A percentile compares a stretch with the other conserved stretches of the same genome.
Conservation (phyloP, 53 echinoderm and acorn worm genomes). For the Arbacia lixula region DNA sequence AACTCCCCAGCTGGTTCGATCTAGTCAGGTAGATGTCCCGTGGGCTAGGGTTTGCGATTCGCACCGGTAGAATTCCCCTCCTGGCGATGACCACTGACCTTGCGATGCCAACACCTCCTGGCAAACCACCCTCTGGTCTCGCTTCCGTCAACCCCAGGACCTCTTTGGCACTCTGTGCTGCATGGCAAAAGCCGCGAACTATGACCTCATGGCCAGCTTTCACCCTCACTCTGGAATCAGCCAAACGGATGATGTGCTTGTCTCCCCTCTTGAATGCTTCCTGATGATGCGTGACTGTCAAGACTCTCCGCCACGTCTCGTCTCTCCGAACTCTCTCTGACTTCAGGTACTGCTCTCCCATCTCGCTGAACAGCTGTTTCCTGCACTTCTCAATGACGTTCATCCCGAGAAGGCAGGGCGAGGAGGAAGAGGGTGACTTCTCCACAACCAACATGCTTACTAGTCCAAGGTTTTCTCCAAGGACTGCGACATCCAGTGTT, state of each 20-base stretch:
- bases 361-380: not conserved
- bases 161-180: not conserved
- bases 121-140: not conserved
- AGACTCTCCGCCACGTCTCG: not conserved
- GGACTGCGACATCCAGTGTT: not conserved
- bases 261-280: not conserved
- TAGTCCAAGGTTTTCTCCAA: not conserved
- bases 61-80: not conserved
- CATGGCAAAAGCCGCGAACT: not conserved
- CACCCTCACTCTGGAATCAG: not conserved
- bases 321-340: not conserved
- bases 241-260: not conserved
- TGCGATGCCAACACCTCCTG: conserved; percentile 3
- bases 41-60: conserved; percentile 38
- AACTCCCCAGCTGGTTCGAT: not conserved
- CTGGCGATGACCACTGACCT: not conserved
- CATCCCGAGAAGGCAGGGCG: conserved; percentile 37
- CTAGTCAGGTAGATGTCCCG: conserved; percentile 19
- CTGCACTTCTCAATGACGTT: conserved; percentile 12
- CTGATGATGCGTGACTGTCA: not conserved
- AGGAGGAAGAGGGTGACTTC: not conserved
- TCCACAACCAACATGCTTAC: not conserved
- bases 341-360: not conserved
- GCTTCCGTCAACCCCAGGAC: conserved; percentile 4
- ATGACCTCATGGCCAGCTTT: conserved; percentile 4